Percentiles rank a stretch among this genome's conserved stretches.
These are phyloP conservation scores for Creontiades dilutus DNA, from an alignment of 2,888 invertebrate genomes.

Conservation along the genomic window DNA sequence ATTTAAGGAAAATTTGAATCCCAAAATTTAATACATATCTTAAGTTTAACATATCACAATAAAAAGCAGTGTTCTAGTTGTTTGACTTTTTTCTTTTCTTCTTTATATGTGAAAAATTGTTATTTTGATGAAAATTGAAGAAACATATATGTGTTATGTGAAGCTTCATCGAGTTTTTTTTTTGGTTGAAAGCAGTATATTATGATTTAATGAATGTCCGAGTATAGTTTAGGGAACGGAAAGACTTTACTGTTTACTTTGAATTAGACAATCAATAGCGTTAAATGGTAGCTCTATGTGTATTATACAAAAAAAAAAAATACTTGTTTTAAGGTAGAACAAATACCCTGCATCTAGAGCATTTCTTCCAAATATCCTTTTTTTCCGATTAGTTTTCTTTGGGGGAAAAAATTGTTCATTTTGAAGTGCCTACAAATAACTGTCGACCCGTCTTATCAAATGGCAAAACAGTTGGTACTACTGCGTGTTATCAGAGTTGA, in stretches of 20 bases:
- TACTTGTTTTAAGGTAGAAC: slow-evolving; percentile 65
- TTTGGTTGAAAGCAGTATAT: slow-evolving; percentile 68
- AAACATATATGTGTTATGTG: slow-evolving; percentile 27
- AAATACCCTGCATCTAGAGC: slow-evolving; percentile 72
- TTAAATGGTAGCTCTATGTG: slow-evolving; percentile 73
- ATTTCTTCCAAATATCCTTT: slow-evolving; percentile 62
- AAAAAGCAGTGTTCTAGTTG: slow-evolving; percentile 66
- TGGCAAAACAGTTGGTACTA: not conserved
- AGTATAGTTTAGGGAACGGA: slow-evolving; percentile 75
- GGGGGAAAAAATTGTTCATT: not conserved
- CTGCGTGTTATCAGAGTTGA: not conserved
- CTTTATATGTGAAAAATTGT: slow-evolving; percentile 39
- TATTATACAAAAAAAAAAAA: slow-evolving; percentile 61
- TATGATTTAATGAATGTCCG: slow-evolving; percentile 73
- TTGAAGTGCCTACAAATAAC: not conserved
- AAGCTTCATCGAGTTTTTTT: slow-evolving; percentile 60
- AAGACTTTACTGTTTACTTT: slow-evolving; percentile 76
- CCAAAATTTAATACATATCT: slow-evolving; percentile 73
- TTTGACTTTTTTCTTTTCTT: slow-evolving; percentile 44
- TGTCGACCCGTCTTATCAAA: not conserved
- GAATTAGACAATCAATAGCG: slow-evolving; percentile 76
- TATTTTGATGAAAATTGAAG: slow-evolving; percentile 10
- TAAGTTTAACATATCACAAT: slow-evolving; percentile 73
- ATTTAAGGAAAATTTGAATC: not conserved
- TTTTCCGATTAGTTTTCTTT: slow-evolving; percentile 7